A percentile compares a stretch with the other conserved stretches of the same genome.
Conservation (phyloP, 1,140 invertebrate genomes). For the Adelges cooleyi region DNA sequence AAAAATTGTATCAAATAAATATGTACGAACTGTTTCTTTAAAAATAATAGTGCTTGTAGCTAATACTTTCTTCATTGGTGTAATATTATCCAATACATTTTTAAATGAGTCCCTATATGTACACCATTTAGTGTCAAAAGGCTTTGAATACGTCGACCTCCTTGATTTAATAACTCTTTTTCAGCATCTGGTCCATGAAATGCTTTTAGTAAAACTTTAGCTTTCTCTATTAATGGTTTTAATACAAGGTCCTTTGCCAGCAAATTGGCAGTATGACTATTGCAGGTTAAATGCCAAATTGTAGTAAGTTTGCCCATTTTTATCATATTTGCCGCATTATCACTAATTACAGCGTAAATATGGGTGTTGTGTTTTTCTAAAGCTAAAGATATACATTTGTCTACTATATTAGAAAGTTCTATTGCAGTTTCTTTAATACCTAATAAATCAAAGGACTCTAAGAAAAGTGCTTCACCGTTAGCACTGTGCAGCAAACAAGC, state of each 20-base stretch:
- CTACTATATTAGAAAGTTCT: background rate
- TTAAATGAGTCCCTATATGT: conserved; percentile 6
- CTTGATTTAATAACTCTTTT: background rate
- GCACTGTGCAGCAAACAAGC: background rate
- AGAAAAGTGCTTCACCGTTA: background rate
- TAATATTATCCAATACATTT: background rate
- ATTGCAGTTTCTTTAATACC: background rate
- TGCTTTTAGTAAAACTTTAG: background rate
- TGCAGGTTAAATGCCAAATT: conserved; percentile 6
- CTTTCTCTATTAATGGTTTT: background rate
- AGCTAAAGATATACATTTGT: conserved; percentile 1
- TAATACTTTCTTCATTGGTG: conserved; percentile 6
- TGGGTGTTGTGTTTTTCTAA: background rate
- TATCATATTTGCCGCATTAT: conserved; percentile 6
- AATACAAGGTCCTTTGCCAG: conserved; percentile 8
- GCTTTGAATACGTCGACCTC: background rate
- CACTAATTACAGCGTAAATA: conserved; percentile 4
- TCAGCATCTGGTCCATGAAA: conserved; percentile 7
- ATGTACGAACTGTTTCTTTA: background rate
- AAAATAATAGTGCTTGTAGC: background rate
- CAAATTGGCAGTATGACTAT: conserved; percentile 8
- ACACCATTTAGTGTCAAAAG: background rate
- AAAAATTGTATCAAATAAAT: background rate
- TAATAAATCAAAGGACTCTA: conserved; percentile 2
- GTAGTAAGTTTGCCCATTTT: conserved; percentile 2